Conservation (phyloP, 2,888 invertebrate species). For the Polydrusus pterygomalis region DNA sequence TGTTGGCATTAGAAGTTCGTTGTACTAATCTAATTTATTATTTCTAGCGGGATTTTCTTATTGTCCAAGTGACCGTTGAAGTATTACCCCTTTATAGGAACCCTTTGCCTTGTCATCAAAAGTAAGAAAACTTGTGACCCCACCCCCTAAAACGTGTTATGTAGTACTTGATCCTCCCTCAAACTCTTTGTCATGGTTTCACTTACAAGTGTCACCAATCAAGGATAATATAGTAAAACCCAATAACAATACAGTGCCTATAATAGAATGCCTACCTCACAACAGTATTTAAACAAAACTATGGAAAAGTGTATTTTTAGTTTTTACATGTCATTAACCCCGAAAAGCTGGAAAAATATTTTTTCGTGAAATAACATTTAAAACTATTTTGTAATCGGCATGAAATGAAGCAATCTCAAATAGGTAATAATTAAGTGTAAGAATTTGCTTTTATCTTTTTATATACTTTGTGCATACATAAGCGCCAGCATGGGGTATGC, state of each 20-base stretch:
- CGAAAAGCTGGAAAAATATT: constrained; percentile 11
- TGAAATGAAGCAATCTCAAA: constrained; percentile 20
- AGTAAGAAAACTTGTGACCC: too few species aligned
- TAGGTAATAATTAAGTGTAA: constrained; percentile 17
- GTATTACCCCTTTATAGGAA: background rate
- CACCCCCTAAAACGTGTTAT: too few species aligned
- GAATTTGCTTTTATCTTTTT: constrained; percentile 15
- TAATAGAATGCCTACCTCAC: constrained; percentile 18
- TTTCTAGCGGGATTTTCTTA: too few species aligned
- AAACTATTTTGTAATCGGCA: constrained; percentile 36
- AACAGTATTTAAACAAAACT: constrained; percentile 22
- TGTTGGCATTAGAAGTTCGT: background rate
- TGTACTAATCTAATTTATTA: too few species aligned
- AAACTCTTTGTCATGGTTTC: too few species aligned
- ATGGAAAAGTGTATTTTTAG: constrained; percentile 9
- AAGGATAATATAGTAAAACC: constrained; percentile 3
- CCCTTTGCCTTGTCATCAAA: too few species aligned
- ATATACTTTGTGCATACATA: constrained; percentile 9
- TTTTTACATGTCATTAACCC: constrained; percentile 41
- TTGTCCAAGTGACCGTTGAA: too few species aligned
- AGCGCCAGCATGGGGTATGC: constrained; percentile 7
- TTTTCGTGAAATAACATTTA: constrained; percentile 31
- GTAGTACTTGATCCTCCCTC: too few species aligned
- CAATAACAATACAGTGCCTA: constrained; percentile 18
- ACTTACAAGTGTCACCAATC: background rate